Evolutionary conservation across 2,797 vertebrate species (phyloP).

Genomic region (Esox masquinongy): DNA sequence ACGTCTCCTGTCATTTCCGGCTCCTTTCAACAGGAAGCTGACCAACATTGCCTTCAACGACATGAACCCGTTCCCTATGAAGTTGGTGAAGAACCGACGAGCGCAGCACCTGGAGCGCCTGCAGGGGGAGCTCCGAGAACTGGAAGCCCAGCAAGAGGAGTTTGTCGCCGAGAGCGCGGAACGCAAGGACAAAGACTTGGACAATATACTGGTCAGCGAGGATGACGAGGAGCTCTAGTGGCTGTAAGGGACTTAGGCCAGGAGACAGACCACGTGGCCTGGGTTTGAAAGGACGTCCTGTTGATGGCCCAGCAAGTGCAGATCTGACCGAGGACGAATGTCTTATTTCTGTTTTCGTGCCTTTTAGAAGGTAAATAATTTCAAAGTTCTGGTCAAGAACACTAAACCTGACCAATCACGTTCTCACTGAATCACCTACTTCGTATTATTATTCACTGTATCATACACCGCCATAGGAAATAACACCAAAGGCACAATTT

Average conservation of each 20-base stretch:
- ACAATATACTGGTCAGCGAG: constrained; percentile 73
- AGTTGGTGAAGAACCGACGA: constrained; percentile 81
- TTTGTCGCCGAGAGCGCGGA: constrained; percentile 73
- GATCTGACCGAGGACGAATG: background rate
- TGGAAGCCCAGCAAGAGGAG: constrained; percentile 82
- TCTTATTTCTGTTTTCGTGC: background rate
- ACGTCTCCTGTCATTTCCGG: background rate
- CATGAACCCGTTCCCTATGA: constrained; percentile 91
- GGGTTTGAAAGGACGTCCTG: too few species aligned
- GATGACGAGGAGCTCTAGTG: constrained; percentile 81
- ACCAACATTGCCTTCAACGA: constrained; percentile 86
- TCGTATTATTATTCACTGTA: background rate
- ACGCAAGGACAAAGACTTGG: constrained; percentile 62
- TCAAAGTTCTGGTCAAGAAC: background rate
- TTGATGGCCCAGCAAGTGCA: background rate
- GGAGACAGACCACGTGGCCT: background rate
- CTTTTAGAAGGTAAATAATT: background rate
- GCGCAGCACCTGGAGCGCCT: constrained; percentile 79
- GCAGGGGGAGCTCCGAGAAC: constrained; percentile 80
- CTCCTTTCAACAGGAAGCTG: constrained; percentile 76
- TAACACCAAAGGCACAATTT: background rate
- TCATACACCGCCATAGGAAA: background rate
- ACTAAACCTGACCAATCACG: background rate
- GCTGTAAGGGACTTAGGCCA: background rate
- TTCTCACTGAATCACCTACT: background rate